Evolutionary conservation across 2,797 vertebrate species (phyloP).

Genomic region (Hippoglossus hippoglossus): DNA sequence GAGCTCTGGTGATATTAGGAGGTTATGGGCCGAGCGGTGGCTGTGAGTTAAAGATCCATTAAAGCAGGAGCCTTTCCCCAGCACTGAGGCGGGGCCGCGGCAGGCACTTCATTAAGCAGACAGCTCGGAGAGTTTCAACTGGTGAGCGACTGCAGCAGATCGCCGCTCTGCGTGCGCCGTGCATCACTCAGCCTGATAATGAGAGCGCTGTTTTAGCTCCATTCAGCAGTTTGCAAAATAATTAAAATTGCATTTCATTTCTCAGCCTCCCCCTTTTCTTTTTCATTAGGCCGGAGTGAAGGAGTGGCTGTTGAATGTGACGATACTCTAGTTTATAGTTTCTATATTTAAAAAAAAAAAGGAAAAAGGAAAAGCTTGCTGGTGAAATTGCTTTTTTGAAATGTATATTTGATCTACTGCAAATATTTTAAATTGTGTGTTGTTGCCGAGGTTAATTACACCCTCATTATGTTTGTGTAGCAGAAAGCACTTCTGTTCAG

Average conservation of each 20-base stretch:
- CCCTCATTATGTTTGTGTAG: constrained; percentile 28
- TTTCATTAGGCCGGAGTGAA: constrained; percentile 41
- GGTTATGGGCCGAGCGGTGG: constrained; percentile 5
- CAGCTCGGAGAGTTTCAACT: constrained; percentile 36
- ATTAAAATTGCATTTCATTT: constrained; percentile 71
- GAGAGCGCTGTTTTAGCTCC: constrained; percentile 37
- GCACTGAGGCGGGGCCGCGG: constrained; percentile 33
- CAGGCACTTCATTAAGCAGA: constrained; percentile 60
- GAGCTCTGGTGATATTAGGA: background rate
- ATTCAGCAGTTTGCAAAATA: constrained; percentile 66
- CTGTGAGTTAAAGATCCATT: constrained; percentile 63
- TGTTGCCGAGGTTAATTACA: constrained; percentile 36
- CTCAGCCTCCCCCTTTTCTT: constrained; percentile 29
- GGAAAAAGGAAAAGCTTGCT: constrained; percentile 6
- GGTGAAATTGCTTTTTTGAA: constrained; percentile 26
- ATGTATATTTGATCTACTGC: constrained; percentile 19
- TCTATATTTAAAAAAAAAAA: background rate
- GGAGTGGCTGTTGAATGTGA: constrained; percentile 17
- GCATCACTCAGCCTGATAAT: constrained; percentile 53
- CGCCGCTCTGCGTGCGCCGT: constrained; percentile 1
- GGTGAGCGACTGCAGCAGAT: constrained; percentile 54
- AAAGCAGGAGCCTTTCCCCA: constrained; percentile 44
- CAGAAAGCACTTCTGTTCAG: constrained; percentile 17
- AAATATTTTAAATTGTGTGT: constrained; percentile 13
- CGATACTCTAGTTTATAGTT: no score